phyloP scores from a whole-genome alignment of 2,797 vertebrate genomes.

The Uromys caudimaculatus region DNA sequence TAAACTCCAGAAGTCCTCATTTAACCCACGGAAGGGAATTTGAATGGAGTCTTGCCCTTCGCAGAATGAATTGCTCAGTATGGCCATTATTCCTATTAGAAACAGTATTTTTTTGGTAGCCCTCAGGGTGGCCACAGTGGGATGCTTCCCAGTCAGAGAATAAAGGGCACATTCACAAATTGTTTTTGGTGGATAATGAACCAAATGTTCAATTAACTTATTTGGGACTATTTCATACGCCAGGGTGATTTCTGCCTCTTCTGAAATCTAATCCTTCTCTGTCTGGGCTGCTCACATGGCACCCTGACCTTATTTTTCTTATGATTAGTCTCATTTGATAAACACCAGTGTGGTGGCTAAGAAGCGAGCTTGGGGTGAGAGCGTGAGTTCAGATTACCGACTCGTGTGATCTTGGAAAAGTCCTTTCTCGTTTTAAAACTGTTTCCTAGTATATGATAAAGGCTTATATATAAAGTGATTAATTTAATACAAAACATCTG shows the following conservation, averaged over 20 bases:
- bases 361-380: slow-evolving; percentile 4
- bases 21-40: slow-evolving; percentile 53
- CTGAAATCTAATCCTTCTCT: slow-evolving; percentile 59
- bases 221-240: slow-evolving; percentile 48
- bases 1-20: slow-evolving; percentile 48
- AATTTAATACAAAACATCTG: background rate
- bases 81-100: slow-evolving; percentile 66
- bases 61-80: slow-evolving; percentile 59
- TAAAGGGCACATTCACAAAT: slow-evolving; percentile 56
- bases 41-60: slow-evolving; percentile 56
- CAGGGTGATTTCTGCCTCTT: slow-evolving; percentile 56
- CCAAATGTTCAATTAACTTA: slow-evolving; percentile 66
- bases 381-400: background rate
- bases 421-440: background rate
- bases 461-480: slow-evolving; percentile 21
- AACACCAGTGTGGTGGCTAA: background rate
- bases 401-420: background rate
- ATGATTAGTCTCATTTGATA: slow-evolving; percentile 5
- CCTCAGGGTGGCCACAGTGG: slow-evolving; percentile 66
- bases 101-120: background rate
- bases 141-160: slow-evolving; percentile 61
- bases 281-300: background rate
- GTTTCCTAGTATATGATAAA: background rate
- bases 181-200: slow-evolving; percentile 69
- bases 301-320: background rate